Base-by-base conservation (phyloP, 2,113 vertebrate species). In the Grammomys surdaster region DNA sequence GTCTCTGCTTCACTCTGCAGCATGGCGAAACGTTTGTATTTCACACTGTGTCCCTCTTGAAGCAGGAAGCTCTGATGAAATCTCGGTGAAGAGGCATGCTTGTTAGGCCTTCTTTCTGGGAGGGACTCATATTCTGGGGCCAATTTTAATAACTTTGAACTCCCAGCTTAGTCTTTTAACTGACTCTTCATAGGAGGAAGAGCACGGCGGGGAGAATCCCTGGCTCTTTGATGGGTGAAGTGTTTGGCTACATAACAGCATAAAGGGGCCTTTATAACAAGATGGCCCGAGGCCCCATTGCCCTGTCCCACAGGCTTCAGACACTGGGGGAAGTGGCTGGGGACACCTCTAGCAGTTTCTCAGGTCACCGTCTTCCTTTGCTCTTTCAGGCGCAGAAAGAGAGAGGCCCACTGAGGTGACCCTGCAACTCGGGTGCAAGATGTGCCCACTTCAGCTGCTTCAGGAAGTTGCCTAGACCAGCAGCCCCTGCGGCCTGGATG, bases 321-420 rank as follows among this genome's bases (percentile, higher is more conserved):
- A 54, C 0, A 2, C 60, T 0, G 12, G 46, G 87, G 87, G 48
- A 51, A 40, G 72, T 60, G 82, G 26, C 22, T n/a, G 1, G 3
- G 13, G 26, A 33, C 54, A 31, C 1, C 19, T 36, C 48, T n/a
- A 0, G 36, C 58, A 33, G 72, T n/a, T 24, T 58, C 94, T 77
- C 58, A 69, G 72, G 17, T 93, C 87, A 75, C 94, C 14, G 0
- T 81, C 80, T 86, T 80, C 81, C 85, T 93, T 90, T 97, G 93
- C 85, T 88, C 76, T 98, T 97, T 51, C 96, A 97, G 97, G 70
- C 92, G 90, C 97, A 97, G 90, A 90, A 96, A 69, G 92, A 92
- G 60, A 65, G 97, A 97, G 88, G 85, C 33, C 0, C 97, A 63
- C 91, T 97, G 97, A 96, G 70, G 22, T 11, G 51, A 56, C 87